Conservation (phyloP, 2,888 invertebrate species). For the Syrista parreyssii region DNA sequence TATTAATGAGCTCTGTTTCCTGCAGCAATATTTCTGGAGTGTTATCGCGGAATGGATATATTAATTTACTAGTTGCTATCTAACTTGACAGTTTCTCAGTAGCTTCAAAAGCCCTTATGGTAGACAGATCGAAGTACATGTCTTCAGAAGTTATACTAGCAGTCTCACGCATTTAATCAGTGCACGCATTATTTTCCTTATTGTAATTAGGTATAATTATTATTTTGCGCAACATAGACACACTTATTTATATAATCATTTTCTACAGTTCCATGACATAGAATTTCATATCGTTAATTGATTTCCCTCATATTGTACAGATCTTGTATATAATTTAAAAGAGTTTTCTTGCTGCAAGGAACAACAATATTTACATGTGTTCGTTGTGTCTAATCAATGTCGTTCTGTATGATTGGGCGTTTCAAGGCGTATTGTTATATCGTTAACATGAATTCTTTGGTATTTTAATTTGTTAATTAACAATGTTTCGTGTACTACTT, state of each 20-base stretch:
- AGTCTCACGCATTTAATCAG: neutral
- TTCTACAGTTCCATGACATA: neutral
- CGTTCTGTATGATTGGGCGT: neutral
- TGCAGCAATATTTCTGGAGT: neutral
- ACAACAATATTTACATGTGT: neutral
- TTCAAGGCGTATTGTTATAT: neutral
- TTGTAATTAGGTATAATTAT: neutral
- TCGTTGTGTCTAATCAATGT: neutral
- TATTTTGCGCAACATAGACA: neutral
- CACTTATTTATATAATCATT: neutral
- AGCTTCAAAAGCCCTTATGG: neutral
- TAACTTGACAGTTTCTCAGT: neutral
- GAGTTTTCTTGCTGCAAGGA: neutral
- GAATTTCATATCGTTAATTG: neutral
- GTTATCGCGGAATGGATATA: neutral
- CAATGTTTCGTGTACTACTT: neutral
- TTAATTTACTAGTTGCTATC: neutral
- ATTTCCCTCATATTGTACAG: neutral
- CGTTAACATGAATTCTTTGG: neutral
- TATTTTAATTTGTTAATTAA: neutral
- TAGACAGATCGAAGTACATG: neutral
- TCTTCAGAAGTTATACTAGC: neutral
- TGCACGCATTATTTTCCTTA: neutral
- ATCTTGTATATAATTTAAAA: neutral
- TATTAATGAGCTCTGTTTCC: constrained; percentile 11